These are phyloP conservation scores for Paratilapia polleni DNA, from an alignment of 2,113 vertebrate species.

Conservation along the genomic window DNA sequence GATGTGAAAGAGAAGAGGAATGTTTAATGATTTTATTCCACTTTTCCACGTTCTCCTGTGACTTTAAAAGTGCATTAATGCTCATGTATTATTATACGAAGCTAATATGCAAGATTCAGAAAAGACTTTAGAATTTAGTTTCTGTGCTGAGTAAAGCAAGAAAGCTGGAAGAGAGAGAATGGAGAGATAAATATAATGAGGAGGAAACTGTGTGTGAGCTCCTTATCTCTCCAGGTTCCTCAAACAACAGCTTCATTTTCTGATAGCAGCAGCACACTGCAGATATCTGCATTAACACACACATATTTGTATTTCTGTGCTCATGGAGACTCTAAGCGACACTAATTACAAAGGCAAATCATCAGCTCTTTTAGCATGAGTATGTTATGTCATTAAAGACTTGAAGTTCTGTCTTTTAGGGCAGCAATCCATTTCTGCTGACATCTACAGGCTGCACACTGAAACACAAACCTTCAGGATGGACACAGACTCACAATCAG, in stretches of 20 bases:
- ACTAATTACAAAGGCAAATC: neutral
- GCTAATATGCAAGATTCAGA: neutral
- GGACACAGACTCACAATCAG: neutral
- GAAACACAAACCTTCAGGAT: neutral
- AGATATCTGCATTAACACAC: neutral
- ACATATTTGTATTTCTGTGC: neutral
- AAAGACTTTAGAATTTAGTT: neutral
- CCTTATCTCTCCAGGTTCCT: constrained; percentile 21
- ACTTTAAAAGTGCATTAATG: neutral
- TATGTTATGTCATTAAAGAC: neutral
- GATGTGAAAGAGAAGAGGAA: constrained; percentile 4
- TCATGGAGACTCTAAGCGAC: neutral
- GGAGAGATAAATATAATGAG: constrained; percentile 12
- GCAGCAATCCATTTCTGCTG: neutral
- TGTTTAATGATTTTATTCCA: neutral
- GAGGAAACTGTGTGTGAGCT: constrained; percentile 6
- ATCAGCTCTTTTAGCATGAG: neutral
- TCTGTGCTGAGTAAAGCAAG: constrained; percentile 1
- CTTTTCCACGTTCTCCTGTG: neutral
- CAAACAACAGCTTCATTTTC: neutral
- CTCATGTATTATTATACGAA: neutral
- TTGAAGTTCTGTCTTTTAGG: neutral
- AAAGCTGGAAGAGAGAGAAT: constrained; percentile 2
- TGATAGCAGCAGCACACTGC: neutral
- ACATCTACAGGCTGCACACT: neutral